Evolutionary conservation across 2,113 vertebrate genomes (phyloP).

Genomic region (Sigmodon hispidus): DNA sequence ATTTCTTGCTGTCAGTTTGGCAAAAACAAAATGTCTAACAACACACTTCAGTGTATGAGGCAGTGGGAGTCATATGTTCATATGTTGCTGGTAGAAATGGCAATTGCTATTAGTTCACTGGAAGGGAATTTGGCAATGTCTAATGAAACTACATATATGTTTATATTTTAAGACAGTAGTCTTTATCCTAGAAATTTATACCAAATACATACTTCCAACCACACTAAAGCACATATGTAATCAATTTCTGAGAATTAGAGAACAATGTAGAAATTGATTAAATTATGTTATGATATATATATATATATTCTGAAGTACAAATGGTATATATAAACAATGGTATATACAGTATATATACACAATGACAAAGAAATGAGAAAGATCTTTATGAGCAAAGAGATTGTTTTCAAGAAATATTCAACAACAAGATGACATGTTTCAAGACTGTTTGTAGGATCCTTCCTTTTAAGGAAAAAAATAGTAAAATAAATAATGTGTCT

Average conservation of each 20-base stretch:
- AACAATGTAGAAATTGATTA: background rate
- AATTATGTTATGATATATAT: background rate
- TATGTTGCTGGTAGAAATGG: background rate
- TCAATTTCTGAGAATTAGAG: background rate
- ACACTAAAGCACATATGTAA: background rate
- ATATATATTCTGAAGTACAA: background rate
- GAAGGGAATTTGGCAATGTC: background rate
- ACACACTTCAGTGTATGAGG: background rate
- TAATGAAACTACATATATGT: background rate
- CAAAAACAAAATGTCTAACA: background rate
- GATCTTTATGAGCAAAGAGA: background rate
- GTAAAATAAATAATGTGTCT: background rate
- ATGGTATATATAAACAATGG: too few species aligned
- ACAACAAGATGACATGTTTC: background rate
- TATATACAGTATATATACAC: background rate
- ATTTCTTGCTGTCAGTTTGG: conserved; percentile 8
- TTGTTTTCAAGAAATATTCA: background rate
- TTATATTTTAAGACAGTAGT: background rate
- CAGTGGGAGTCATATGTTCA: background rate
- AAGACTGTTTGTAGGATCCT: background rate
- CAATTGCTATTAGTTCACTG: background rate
- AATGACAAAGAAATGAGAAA: background rate
- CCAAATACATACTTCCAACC: background rate
- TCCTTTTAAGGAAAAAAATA: background rate
- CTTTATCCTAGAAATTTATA: background rate